Base-by-base conservation (phyloP, 2,888 invertebrate genomes). In the Dynastes tityus region DNA sequence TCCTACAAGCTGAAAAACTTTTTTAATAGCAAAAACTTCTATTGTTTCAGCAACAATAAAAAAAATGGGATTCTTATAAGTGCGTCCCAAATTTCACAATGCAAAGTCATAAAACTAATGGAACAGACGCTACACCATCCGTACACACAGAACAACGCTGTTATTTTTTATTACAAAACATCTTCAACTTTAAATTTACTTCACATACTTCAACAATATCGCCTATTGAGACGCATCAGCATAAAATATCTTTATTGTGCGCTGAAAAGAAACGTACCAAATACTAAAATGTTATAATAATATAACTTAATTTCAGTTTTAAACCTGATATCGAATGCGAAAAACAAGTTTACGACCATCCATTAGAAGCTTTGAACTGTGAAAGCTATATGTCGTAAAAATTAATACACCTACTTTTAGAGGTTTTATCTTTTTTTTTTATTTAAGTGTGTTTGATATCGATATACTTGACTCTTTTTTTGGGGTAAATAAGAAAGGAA, bases 281-380 rank as follows among this genome's bases (percentile, higher is more conserved):
- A 22, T 29, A 61, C 22, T 29, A 16, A 16, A 55, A n/a, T n/a
- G 45, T 45, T 55, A 55, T 55, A 55, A 55, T 61, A 61, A 61
- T 61, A 61, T 22, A 61, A 61, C 29, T 5, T 29, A 61, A 61
- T 61, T 61, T 61, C 61, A 22, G 61, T 27, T 61, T 61, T 16
- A 61, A 61, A 61, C 11, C 61, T 22, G 22, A 61, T 22, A 22
- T 61, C 9, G 29, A 61, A 22, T 5, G 22, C 61, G 61, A 22
- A 61, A 55, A 61, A 61, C 61, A 61, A 61, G 61, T 61, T 55
- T 61, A 61, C 22, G 61, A 61, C 16, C 22, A 61, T 29, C 61
- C 61, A 61, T 61, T 61, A 61, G 61, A 61, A 27, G 22, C 55
- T 55, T 55, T 55, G n/a, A 55, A 9, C 16, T 55, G 55, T 55